Evolutionary conservation across 1,140 invertebrate species (phyloP), one percentile per base, ranked within the genome.

Genomic region (Cydia strobilella): DNA sequence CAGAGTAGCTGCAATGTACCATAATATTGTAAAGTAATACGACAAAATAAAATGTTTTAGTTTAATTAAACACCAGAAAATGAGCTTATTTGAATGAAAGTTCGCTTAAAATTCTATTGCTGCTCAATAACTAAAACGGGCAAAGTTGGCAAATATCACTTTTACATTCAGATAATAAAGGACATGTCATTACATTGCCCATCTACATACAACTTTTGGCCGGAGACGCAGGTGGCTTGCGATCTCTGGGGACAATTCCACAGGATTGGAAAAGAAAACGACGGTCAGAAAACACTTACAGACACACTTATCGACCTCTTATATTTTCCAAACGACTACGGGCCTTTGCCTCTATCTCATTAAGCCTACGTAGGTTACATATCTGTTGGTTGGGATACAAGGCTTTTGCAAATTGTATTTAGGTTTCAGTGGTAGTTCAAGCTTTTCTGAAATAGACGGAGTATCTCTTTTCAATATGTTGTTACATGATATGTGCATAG

Each of bases 241-340:
- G 79, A 77, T 80, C 80, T 82, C 74, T 74, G 84, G 82, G 84
- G 75, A 77, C 74, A 81, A 80, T 85, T 83, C 51, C 73, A 63
- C 76, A 75, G 78, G 80, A 85, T 85, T 85, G 84, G 81, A 85
- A 85, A 85, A 83, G 76, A 83, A 81, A 85, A 84, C 75, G 79
- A 83, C 78, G 84, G 84, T 85, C 79, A 82, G 79, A 79, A 81
- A 77, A 78, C 79, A 81, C 78, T 85, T 81, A 81, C 59, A 74
- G 74, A 81, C 83, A 80, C n/a, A n/a, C n/a, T n/a, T n/a, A n/a
- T 78, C 77, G 76, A 81, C 83, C 79, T 80, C 79, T 83, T 82
- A 82, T 81, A 77, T 79, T 76, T 65, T 73, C 79, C 66, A 72
- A 80, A 82, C 74, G 76, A 71, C 71, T 72, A 69, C 45, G 72